A percentile compares a stretch with the other conserved stretches of the same genome.
Evolutionary conservation across 2,113 vertebrate genomes (phyloP).

Genomic region (Coreoperca whiteheadi): DNA sequence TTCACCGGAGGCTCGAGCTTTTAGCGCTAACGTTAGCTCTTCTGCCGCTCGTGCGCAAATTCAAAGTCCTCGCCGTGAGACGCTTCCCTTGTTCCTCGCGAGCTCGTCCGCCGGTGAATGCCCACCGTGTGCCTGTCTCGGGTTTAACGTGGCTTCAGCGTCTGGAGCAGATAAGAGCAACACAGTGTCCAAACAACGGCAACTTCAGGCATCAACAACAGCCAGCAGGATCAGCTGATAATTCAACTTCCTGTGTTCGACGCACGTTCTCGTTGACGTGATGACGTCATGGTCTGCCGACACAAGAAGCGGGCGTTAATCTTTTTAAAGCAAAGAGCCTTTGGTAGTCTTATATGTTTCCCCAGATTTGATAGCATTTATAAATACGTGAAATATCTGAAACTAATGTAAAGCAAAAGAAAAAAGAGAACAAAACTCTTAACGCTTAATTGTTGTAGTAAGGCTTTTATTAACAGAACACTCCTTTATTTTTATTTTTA

Average conservation of each 20-base stretch:
- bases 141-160: constrained; percentile 43
- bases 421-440: background rate
- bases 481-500: background rate
- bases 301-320: background rate
- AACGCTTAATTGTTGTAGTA: background rate
- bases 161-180: constrained; percentile 64
- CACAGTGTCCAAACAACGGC: constrained; percentile 71
- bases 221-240: constrained; percentile 85
- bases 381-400: background rate
- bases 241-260: constrained; percentile 79
- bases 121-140: constrained; percentile 40
- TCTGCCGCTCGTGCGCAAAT: constrained; percentile 27
- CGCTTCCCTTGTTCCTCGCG: constrained; percentile 3
- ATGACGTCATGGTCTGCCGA: constrained; percentile 53
- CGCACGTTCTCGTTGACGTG: background rate
- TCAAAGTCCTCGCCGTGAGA: constrained; percentile 15
- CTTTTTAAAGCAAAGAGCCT: too few species aligned
- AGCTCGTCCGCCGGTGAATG: constrained; percentile 6
- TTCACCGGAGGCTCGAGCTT: constrained; percentile 55
- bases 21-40: constrained; percentile 69
- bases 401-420: background rate
- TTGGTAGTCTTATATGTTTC: too few species aligned
- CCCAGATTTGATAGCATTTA: too few species aligned
- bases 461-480: background rate
- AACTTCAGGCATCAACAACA: constrained; percentile 85